These are phyloP conservation scores for Phaedon cochleariae DNA, from an alignment of 2,888 invertebrate genomes.

Conservation along the genomic window DNA sequence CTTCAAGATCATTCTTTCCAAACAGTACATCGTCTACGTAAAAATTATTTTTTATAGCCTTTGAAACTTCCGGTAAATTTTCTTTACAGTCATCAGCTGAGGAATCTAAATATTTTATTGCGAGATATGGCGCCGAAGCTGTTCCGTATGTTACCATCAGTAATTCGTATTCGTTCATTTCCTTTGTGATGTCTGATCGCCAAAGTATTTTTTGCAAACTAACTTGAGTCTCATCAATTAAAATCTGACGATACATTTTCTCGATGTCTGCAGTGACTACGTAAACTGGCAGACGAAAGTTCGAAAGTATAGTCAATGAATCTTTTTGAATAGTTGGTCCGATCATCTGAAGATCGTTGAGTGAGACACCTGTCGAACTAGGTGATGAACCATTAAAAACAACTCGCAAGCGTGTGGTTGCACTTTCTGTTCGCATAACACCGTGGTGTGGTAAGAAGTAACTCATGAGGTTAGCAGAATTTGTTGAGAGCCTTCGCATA, in stretches of 20 bases:
- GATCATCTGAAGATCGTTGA: conserved; percentile 30
- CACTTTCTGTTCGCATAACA: conserved; percentile 20
- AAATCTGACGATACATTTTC: conserved; percentile 33
- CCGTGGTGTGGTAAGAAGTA: conserved; percentile 38
- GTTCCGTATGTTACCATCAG: conserved; percentile 37
- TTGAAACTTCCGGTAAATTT: background rate
- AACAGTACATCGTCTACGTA: conserved; percentile 41
- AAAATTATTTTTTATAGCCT: conserved; percentile 28
- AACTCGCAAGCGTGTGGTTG: conserved; percentile 31
- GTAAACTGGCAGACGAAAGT: conserved; percentile 16
- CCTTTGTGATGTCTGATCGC: conserved; percentile 24
- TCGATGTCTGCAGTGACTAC: conserved; percentile 30
- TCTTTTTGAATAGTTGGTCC: conserved; percentile 34
- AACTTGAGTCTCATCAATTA: conserved; percentile 7
- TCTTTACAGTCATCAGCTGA: conserved; percentile 11
- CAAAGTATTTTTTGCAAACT: conserved; percentile 28
- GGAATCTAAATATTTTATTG: conserved; percentile 17
- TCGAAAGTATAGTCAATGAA: conserved; percentile 28
- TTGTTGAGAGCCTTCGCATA: conserved; percentile 18
- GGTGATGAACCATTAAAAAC: conserved; percentile 37
- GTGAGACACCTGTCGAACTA: conserved; percentile 27
- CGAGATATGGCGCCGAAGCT: conserved; percentile 21
- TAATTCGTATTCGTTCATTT: conserved; percentile 23
- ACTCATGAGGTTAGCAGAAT: background rate
- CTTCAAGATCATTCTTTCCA: conserved; percentile 14